Evolutionary conservation across 2,113 vertebrate species (phyloP).

Genomic region (Phalacrocorax pelagicus): DNA sequence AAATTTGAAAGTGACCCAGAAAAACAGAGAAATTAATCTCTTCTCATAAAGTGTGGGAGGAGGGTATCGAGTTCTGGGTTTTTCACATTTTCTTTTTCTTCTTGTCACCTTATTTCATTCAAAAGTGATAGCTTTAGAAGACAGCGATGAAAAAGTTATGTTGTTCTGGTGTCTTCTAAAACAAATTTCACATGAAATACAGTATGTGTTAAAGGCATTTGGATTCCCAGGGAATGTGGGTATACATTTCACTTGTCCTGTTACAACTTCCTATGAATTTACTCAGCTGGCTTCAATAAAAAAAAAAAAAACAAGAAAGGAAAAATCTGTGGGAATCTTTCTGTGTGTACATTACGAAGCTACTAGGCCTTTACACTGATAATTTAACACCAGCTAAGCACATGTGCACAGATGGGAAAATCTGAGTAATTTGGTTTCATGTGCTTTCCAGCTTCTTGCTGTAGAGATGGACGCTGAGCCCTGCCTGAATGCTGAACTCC

Average conservation of each 20-base stretch:
- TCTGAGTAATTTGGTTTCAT: slow-evolving; percentile 60
- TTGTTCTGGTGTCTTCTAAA: slow-evolving; percentile 38
- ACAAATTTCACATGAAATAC: slow-evolving; percentile 58
- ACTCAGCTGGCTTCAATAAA: slow-evolving; percentile 76
- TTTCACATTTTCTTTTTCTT: neutral
- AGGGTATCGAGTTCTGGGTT: slow-evolving; percentile 16
- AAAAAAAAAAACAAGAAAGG: slow-evolving; percentile 8
- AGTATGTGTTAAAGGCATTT: slow-evolving; percentile 60
- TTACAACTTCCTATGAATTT: slow-evolving; percentile 72
- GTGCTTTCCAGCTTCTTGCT: slow-evolving; percentile 48
- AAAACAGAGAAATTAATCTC: slow-evolving; percentile 38
- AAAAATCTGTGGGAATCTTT: slow-evolving; percentile 75
- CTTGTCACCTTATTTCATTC: slow-evolving; percentile 44
- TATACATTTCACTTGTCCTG: slow-evolving; percentile 71
- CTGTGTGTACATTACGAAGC: slow-evolving; percentile 68
- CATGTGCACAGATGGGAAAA: slow-evolving; percentile 71
- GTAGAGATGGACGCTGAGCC: neutral
- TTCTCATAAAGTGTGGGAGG: neutral
- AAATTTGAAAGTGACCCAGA: slow-evolving; percentile 42
- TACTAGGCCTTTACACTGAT: slow-evolving; percentile 68
- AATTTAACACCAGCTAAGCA: slow-evolving; percentile 73
- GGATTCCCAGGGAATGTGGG: slow-evolving; percentile 61
- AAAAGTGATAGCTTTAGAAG: slow-evolving; percentile 38
- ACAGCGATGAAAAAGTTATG: slow-evolving; percentile 8
- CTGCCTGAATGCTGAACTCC: neutral